These are phyloP conservation scores for Seriola dumerili DNA, from an alignment of 2,113 vertebrate genomes.

Conservation along the genomic window DNA sequence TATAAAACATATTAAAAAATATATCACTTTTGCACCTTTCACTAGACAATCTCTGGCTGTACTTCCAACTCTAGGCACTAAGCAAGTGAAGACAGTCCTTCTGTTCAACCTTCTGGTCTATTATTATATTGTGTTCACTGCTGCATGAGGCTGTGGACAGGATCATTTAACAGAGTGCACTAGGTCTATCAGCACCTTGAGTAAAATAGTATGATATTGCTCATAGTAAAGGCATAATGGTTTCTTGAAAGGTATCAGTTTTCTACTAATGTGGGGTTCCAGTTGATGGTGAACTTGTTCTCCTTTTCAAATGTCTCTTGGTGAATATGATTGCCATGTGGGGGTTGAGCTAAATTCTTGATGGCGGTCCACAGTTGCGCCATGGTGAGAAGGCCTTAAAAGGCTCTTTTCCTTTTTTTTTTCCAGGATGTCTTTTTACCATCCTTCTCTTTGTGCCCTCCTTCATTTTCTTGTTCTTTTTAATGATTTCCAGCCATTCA, in stretches of 20 bases:
- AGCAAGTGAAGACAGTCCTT: slow-evolving; percentile 16
- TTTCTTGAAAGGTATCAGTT: slow-evolving; percentile 39
- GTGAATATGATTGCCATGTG: slow-evolving; percentile 31
- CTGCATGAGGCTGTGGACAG: slow-evolving; percentile 55
- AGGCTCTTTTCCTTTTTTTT: slow-evolving; percentile 19
- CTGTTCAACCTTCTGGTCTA: slow-evolving; percentile 24
- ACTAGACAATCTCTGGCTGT: neutral
- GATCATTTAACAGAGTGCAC: slow-evolving; percentile 54
- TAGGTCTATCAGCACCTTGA: slow-evolving; percentile 56
- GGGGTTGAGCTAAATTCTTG: slow-evolving; percentile 25
- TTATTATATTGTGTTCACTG: slow-evolving; percentile 57
- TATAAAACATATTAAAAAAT: neutral
- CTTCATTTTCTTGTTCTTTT: slow-evolving; percentile 63
- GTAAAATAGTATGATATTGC: slow-evolving; percentile 31
- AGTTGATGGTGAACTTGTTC: slow-evolving; percentile 9
- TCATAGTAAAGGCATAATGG: slow-evolving; percentile 25
- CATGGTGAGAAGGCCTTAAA: slow-evolving; percentile 15
- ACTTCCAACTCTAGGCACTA: neutral
- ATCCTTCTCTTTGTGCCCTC: slow-evolving; percentile 38
- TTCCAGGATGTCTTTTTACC: slow-evolving; percentile 40
- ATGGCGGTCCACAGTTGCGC: slow-evolving; percentile 20
- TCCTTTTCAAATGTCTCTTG: neutral
- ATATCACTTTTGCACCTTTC: neutral
- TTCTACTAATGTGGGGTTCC: slow-evolving; percentile 20
- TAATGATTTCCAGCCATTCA: slow-evolving; percentile 72